Conservation (phyloP, 2,113 vertebrate genomes). For the Bothrops jararaca region DNA sequence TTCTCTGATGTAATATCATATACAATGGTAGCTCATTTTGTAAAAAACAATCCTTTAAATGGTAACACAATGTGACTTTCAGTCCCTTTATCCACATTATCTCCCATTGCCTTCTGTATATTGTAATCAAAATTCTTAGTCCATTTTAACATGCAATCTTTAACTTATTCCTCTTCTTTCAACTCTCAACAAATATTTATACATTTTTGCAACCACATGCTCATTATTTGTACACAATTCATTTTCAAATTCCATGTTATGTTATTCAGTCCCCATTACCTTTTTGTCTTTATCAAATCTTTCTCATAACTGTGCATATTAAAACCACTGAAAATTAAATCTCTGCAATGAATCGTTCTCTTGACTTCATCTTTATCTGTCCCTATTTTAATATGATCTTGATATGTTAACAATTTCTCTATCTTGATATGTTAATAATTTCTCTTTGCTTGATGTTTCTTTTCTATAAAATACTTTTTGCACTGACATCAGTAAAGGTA, state of each 20-base stretch:
- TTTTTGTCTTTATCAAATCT: not conserved
- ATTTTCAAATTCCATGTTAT: not conserved
- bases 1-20: not conserved
- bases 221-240: not conserved
- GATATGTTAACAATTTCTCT: not conserved
- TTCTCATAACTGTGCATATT: not conserved
- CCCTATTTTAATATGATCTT: not conserved
- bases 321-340: not conserved
- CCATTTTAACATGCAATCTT: not conserved
- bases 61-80: not conserved
- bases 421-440: not conserved
- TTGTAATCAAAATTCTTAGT: not conserved
- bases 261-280: not conserved
- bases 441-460: not conserved
- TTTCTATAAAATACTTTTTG: not conserved
- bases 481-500: not conserved
- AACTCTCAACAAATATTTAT: not conserved
- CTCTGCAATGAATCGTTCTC: not conserved
- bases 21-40: not conserved
- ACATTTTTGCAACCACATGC: not conserved
- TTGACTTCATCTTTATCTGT: not conserved
- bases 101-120: not conserved
- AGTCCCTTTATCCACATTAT: not conserved
- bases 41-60: not conserved
- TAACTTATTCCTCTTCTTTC: not conserved